Percentiles rank a stretch among this genome's conserved stretches.
phyloP scores from a whole-genome alignment of 92 coral and sea anemone genomes.

The Paragorgia papillata region DNA sequence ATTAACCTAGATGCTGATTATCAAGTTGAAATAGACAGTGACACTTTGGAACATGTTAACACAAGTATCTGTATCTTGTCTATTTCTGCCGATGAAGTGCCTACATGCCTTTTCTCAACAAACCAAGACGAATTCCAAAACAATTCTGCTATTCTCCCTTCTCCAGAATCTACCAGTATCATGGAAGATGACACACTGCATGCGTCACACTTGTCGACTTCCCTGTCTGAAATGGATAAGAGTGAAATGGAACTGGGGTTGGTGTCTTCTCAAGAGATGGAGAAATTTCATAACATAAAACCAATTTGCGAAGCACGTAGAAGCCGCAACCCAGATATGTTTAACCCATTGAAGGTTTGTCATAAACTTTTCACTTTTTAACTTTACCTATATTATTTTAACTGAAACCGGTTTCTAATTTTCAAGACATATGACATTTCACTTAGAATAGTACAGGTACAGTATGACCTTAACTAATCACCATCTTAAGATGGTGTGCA shows the following conservation, averaged over 20 bases:
- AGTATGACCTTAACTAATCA: no score
- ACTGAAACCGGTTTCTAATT: not conserved
- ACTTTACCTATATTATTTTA: not conserved
- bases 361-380: not conserved
- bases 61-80: not conserved
- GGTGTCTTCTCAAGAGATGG: constrained; percentile 24
- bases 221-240: not conserved
- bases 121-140: no score
- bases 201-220: constrained; percentile 35
- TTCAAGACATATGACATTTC: no score
- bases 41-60: constrained; percentile 8
- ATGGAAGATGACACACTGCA: not conserved
- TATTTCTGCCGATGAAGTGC: no score
- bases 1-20: not conserved
- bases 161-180: no score
- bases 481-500: not conserved
- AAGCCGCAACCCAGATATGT: constrained; percentile 12
- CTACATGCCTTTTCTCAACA: no score
- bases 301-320: not conserved
- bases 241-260: constrained; percentile 15
- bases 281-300: constrained; percentile 8
- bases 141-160: no score
- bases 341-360: constrained; percentile 21
- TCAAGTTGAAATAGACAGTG: not conserved
- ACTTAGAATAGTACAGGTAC: no score